Evolutionary conservation across 2,113 vertebrate species (phyloP).

Genomic region (Tyrannus savana): DNA sequence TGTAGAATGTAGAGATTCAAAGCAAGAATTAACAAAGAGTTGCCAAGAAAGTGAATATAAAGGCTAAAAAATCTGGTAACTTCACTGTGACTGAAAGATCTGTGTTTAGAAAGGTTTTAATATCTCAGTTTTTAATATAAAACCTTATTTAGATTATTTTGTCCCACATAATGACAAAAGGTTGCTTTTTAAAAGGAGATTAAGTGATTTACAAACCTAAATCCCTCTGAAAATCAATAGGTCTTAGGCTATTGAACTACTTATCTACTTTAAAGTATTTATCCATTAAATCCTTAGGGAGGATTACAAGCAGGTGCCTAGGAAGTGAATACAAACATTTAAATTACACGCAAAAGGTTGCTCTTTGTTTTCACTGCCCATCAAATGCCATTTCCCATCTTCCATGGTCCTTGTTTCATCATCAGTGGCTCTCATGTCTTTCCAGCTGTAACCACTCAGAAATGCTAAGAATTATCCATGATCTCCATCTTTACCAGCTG

Average conservation of each 20-base stretch:
- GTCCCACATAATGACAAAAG: conserved; percentile 19
- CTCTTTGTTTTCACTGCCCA: neutral
- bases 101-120: neutral
- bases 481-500: neutral
- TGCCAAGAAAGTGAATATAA: neutral
- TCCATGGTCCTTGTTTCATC: neutral
- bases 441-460: neutral
- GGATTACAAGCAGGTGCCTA: conserved; percentile 40
- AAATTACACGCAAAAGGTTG: neutral
- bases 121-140: conserved; percentile 4
- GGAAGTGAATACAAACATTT: conserved; percentile 14
- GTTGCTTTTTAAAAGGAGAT: conserved; percentile 49
- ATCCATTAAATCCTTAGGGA: conserved; percentile 15
- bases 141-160: conserved; percentile 24
- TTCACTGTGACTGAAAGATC: neutral
- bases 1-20: neutral
- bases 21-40: neutral
- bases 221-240: conserved; percentile 54
- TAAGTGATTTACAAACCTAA: conserved; percentile 44
- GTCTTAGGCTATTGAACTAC: conserved; percentile 22
- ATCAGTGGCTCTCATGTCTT: neutral
- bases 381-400: neutral
- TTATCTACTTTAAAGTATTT: conserved; percentile 37
- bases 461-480: neutral
- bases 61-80: conserved; percentile 15